These are phyloP conservation scores for Gadopsis marmoratus DNA, from an alignment of 2,797 vertebrate species.

Conservation along the genomic window DNA sequence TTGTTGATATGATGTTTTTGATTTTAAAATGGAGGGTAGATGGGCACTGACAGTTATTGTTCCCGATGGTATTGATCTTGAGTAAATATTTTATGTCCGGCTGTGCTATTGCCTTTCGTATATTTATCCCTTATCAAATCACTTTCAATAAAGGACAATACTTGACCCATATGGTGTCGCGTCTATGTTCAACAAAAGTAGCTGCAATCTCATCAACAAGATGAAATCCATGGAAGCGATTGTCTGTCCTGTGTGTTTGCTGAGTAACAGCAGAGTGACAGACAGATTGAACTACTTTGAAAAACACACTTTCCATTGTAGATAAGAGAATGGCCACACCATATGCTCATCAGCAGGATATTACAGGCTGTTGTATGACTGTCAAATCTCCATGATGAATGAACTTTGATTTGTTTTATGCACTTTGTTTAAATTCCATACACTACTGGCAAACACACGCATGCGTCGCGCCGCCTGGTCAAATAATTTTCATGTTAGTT, in stretches of 20 bases:
- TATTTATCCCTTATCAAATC: conserved; percentile 59
- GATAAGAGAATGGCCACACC: conserved; percentile 57
- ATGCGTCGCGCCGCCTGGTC: conserved; percentile 29
- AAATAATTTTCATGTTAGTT: conserved; percentile 47
- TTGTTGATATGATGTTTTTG: conserved; percentile 2
- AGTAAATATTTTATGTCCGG: conserved; percentile 56
- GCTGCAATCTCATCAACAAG: conserved; percentile 31
- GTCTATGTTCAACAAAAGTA: conserved; percentile 33
- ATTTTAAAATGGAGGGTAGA: conserved; percentile 17
- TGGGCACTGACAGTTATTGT: conserved; percentile 4
- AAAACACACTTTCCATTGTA: conserved; percentile 64
- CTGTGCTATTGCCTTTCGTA: conserved; percentile 22
- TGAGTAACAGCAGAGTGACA: conserved; percentile 46
- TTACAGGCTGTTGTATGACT: conserved; percentile 64
- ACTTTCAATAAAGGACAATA: conserved; percentile 55
- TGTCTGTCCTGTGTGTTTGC: conserved; percentile 53
- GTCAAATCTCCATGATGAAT: conserved; percentile 67
- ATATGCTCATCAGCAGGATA: conserved; percentile 57
- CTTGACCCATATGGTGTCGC: conserved; percentile 40
- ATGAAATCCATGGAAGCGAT: conserved; percentile 27
- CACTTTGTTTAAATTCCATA: conserved; percentile 66
- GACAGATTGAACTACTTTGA: conserved; percentile 53
- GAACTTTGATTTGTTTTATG: conserved; percentile 55
- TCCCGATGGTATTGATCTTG: conserved; percentile 26
- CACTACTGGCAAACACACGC: conserved; percentile 51